These are phyloP conservation scores for Sturnus vulgaris DNA, from an alignment of 2,113 vertebrate genomes.

Conservation along the genomic window DNA sequence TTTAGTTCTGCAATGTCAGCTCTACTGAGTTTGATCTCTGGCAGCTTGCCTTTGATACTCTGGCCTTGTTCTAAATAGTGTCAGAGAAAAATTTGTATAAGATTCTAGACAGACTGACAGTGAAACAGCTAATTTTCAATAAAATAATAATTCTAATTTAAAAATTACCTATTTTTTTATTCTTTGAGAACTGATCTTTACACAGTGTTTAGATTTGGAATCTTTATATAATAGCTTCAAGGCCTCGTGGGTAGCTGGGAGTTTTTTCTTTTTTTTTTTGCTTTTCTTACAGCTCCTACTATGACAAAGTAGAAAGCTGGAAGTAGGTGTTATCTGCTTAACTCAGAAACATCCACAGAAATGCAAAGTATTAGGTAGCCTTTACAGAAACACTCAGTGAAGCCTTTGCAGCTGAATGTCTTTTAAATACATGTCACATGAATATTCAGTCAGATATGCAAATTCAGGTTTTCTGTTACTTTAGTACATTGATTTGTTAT, in stretches of 20 bases:
- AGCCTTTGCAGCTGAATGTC: neutral
- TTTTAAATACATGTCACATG: constrained; percentile 21
- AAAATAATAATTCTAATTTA: neutral
- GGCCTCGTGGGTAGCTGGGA: neutral
- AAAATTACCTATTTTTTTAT: neutral
- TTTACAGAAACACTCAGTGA: neutral
- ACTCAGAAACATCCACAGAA: constrained; percentile 4
- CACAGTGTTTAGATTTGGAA: neutral
- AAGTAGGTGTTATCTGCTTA: neutral
- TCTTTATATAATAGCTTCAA: neutral
- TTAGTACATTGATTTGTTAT: constrained; percentile 28
- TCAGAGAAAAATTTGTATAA: neutral
- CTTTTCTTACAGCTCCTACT: neutral
- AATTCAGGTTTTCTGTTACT: neutral
- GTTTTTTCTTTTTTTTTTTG: neutral
- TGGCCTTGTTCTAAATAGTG: neutral
- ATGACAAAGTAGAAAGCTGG: neutral
- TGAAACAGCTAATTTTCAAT: neutral
- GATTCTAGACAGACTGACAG: neutral
- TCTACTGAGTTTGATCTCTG: neutral
- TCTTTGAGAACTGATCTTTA: neutral
- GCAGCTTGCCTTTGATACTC: neutral
- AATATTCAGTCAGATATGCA: constrained; percentile 51
- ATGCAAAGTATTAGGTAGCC: neutral
- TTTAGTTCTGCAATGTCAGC: neutral